Base-by-base conservation (phyloP, 2,888 invertebrate species). In the Stramonita haemastoma region DNA sequence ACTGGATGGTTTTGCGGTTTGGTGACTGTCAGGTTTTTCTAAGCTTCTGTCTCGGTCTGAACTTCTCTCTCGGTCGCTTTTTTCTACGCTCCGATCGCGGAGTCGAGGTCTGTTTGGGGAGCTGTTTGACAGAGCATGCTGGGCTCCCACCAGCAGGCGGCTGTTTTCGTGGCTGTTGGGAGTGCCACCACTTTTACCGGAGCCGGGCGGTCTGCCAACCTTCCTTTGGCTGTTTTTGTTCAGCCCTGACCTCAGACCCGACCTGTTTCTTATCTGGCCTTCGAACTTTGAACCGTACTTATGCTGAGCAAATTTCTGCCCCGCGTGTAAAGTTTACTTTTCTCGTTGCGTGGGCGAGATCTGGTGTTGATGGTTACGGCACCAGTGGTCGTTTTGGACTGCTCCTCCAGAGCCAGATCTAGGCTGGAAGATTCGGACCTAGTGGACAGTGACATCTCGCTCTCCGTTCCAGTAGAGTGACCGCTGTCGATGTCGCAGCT, bases 401-500 rank as follows among this genome's bases (percentile, higher is more conserved):
- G 36, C 36, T 11, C 36, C 8, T 81, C 81, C 34, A 29, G 5
- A 19, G n/a, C 29, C 8, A 6, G 8, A 4, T 11, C 77, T 77
- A 13, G 0, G 19, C 2, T n/a, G 34, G 34, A 4, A 4, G 34
- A 36, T 19, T 36, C 22, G 6, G 81, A 81, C 19, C 6, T 81
- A 36, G 22, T 22, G 2, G 81, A 81, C 36, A 36, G 4, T 17
- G 81, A 81, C 4, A 19, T 22, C 81, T 81, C 81, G n/a, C 26
- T 22, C 22, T 22, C 11, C 15, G n/a, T 34, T 81, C 36, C 22
- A 17, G 34, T 36, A 36, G 36, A 81, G 4, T 22, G 29, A 60
- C 32, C 32, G 32, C 36, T 56, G 8, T 57, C 84, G 57, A 57
- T n/a, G 46, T 85, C 85, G 60, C 85, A 85, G 32, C 85, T 85